These are phyloP conservation scores for Harpagoxenus sublaevis DNA, from an alignment of 2,888 invertebrate genomes.

Conservation along the genomic window DNA sequence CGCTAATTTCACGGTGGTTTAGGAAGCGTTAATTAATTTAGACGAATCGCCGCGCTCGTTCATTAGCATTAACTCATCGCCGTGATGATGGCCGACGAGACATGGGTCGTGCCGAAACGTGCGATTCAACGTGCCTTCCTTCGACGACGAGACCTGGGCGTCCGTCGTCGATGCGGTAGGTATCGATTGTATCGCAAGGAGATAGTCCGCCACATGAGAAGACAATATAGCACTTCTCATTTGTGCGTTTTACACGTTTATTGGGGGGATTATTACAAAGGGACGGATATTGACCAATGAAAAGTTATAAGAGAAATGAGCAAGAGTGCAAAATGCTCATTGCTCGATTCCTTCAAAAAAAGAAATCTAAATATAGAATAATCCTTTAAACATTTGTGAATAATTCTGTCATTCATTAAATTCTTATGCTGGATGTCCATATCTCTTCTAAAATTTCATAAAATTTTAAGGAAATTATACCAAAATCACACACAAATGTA, in stretches of 20 bases:
- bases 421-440: neutral
- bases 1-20: constrained; percentile 79
- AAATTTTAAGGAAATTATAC: neutral
- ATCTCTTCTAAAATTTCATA: neutral
- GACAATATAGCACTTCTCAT: constrained; percentile 19
- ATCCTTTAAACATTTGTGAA: neutral
- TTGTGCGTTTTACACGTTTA: neutral
- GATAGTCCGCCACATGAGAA: neutral
- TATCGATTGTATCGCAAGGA: constrained; percentile 26
- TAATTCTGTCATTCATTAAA: neutral
- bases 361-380: neutral
- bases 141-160: neutral
- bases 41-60: constrained; percentile 65
- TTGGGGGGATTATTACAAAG: neutral
- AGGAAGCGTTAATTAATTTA: constrained; percentile 75
- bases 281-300: neutral
- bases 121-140: constrained; percentile 28
- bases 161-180: constrained; percentile 42
- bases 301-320: neutral
- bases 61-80: constrained; percentile 69
- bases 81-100: constrained; percentile 39
- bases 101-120: constrained; percentile 33
- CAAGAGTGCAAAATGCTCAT: neutral
- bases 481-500: neutral
- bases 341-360: neutral